Base-by-base conservation (phyloP, 2,888 invertebrate genomes). In the Xiphydria camelus region DNA sequence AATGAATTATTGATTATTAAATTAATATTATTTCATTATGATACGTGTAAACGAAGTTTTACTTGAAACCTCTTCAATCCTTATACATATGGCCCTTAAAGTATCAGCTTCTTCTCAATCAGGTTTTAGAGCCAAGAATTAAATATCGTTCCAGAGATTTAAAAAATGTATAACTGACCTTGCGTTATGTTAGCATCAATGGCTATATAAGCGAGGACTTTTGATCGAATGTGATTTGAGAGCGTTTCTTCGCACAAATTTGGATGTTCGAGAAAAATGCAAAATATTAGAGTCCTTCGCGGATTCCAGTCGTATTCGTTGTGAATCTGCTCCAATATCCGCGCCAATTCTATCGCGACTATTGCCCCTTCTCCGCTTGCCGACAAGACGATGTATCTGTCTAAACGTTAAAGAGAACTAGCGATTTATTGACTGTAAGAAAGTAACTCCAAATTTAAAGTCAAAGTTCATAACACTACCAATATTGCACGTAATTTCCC, bases 341-440 rank as follows among this genome's bases (percentile, higher is more conserved):
- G 62, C 1, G 64, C 61, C 23, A 75, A 46, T 47, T 68, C 53
- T 6, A 69, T 47, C 4, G 60, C 58, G 9, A 72, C 31, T 4
- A 49, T 45, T 14, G 66, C 59, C 20, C 67, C 67, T 20, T 70
- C 62, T 2, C 59, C 62, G 32, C 54, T 64, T 2, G 59, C 62
- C 2, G 72, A 70, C 25, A 74, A 26, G 21, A 73, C 54, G 19
- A 75, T 49, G 38, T 65, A 70, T 53, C 70, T 72, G 38, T 75
- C 75, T 75, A 46, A 49, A 57, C 6, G 40, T 36, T n/a, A 21
- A 33, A 7, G 32, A 9, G 7, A 6, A 9, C 7, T 9, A n/a
- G 6, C 32, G 32, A 23, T 23, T 23, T 23, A 23, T 23, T n/a
- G 23, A 6, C n/a, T n/a, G n/a, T n/a, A n/a, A n/a, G n/a, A n/a